Evolutionary conservation across 2,113 vertebrate genomes (phyloP).

Genomic region (Acinonyx jubatus): DNA sequence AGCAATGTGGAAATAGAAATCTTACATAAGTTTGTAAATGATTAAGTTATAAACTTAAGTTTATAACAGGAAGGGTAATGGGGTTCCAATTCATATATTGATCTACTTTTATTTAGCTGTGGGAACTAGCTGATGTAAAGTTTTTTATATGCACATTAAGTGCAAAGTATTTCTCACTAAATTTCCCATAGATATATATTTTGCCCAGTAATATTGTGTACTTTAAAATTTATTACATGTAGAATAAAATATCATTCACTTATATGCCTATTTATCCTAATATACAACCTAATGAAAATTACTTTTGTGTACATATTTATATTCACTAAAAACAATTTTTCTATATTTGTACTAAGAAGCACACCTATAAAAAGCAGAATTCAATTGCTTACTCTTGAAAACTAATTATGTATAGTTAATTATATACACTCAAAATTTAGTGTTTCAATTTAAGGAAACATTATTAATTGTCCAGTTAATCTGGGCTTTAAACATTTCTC

Average conservation of each 20-base stretch:
- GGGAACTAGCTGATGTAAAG: neutral
- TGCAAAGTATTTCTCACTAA: neutral
- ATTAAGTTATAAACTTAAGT: neutral
- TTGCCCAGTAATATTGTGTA: neutral
- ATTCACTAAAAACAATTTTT: neutral
- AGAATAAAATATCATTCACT: neutral
- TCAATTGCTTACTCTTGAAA: conserved; percentile 3
- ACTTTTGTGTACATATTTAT: neutral
- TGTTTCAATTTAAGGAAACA: neutral
- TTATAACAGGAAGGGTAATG: neutral
- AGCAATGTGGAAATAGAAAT: neutral
- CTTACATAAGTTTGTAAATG: neutral
- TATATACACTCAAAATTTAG: neutral
- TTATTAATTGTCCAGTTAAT: conserved; percentile 11
- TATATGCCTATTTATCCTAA: neutral
- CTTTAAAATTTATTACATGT: neutral
- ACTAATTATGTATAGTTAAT: neutral
- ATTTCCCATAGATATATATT: neutral
- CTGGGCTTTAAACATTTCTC: neutral
- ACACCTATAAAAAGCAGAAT: neutral
- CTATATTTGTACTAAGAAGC: neutral
- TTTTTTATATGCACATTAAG: neutral
- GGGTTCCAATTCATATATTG: neutral
- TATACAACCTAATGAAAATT: neutral
- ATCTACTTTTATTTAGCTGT: neutral